A percentile compares a stretch with the other conserved stretches of the same genome.
phyloP scores from a whole-genome alignment of 2,888 invertebrate genomes.

The Drosophila rubida region DNA sequence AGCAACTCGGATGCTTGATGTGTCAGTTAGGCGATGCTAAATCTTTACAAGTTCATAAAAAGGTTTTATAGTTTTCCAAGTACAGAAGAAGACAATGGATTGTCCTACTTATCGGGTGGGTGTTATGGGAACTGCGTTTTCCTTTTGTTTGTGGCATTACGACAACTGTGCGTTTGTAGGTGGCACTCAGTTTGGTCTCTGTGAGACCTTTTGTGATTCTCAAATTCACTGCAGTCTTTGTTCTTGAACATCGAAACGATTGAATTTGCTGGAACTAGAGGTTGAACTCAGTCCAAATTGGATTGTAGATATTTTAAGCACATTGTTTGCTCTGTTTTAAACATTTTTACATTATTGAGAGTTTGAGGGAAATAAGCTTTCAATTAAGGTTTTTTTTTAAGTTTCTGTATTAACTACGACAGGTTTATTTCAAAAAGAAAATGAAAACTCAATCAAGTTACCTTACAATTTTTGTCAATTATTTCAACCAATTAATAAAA shows the following conservation, averaged over 20 bases:
- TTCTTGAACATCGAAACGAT: background rate
- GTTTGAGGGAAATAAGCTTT: too few species aligned
- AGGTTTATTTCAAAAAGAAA: too few species aligned
- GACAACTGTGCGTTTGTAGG: background rate
- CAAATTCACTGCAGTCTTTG: background rate
- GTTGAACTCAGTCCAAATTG: too few species aligned
- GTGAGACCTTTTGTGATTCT: background rate
- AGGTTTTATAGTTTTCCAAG: conserved; percentile 21
- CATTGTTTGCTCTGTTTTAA: too few species aligned
- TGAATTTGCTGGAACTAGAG: background rate
- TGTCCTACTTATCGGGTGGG: background rate
- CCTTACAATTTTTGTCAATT: too few species aligned
- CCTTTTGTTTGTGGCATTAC: background rate
- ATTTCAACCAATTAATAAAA: too few species aligned
- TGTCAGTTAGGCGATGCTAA: conserved; percentile 12
- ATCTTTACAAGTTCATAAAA: conserved; percentile 29
- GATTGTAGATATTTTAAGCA: too few species aligned
- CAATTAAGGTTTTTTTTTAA: too few species aligned
- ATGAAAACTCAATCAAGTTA: too few species aligned
- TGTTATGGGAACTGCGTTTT: background rate
- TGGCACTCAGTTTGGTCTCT: background rate
- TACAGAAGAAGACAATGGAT: background rate
- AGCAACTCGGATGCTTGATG: conserved; percentile 8
- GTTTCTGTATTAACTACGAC: too few species aligned
- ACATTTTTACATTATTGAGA: too few species aligned